Evolutionary conservation across 2,113 vertebrate species (phyloP).

Genomic region (Rhabdornis inornatus): DNA sequence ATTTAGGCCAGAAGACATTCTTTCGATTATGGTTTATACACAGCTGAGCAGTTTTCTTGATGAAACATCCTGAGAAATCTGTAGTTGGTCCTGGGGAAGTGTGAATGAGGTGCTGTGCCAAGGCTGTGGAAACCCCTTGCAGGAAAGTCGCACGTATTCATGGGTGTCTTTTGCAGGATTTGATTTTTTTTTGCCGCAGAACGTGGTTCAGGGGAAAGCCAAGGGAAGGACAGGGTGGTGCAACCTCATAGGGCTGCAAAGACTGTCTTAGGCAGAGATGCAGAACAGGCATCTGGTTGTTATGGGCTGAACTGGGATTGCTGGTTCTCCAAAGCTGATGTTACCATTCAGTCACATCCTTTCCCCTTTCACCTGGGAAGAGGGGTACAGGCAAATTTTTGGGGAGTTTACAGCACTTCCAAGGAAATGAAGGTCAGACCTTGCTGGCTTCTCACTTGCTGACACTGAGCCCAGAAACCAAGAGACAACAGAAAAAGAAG

Average conservation of each 20-base stretch:
- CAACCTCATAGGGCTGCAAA: not conserved
- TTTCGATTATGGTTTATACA: not conserved
- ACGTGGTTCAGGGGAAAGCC: not conserved
- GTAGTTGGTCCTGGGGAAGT: not conserved
- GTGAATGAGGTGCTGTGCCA: not conserved
- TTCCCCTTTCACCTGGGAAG: not conserved
- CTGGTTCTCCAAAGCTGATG: not conserved
- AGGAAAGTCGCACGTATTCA: not conserved
- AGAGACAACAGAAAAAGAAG: not conserved
- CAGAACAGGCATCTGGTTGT: not conserved
- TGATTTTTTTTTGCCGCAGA: not conserved
- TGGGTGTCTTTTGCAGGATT: not conserved
- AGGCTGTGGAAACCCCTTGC: not conserved
- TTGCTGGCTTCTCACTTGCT: not conserved
- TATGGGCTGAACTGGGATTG: not conserved
- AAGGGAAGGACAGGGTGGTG: not conserved
- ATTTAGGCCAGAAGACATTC: not conserved
- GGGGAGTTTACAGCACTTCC: not conserved
- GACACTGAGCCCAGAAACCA: not conserved
- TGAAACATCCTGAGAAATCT: not conserved
- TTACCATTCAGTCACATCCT: not conserved
- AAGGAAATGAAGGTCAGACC: not conserved
- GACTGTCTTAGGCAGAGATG: not conserved
- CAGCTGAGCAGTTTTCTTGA: not conserved
- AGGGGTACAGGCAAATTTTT: not conserved